A percentile compares a stretch with the other conserved stretches of the same genome.
Conservation (phyloP, 2,113 vertebrate species). For the Podiceps cristatus region DNA sequence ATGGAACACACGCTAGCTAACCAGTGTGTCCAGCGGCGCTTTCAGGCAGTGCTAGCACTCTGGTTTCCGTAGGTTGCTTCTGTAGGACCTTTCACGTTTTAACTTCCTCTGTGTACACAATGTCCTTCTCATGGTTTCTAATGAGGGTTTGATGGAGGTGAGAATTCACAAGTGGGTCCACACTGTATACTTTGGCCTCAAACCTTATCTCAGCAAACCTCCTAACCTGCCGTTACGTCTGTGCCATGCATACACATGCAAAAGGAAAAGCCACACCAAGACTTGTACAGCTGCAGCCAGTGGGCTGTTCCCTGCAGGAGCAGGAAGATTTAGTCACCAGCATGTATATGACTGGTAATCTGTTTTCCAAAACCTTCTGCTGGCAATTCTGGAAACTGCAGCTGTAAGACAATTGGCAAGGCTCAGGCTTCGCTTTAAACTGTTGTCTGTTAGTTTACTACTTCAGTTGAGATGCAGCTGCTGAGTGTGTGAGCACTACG, state of each 20-base stretch:
- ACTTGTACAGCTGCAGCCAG: background rate
- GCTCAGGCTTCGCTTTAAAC: background rate
- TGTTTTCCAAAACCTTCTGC: background rate
- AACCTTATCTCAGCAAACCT: background rate
- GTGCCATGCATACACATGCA: rapidly evolving
- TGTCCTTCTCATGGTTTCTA: background rate
- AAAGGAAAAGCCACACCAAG: background rate
- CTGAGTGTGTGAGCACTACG: background rate
- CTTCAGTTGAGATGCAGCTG: background rate
- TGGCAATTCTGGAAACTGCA: background rate
- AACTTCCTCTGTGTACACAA: background rate
- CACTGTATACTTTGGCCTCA: background rate
- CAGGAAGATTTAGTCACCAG: background rate
- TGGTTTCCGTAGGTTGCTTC: background rate
- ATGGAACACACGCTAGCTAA: background rate
- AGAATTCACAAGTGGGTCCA: background rate
- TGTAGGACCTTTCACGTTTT: background rate
- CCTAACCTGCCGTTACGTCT: background rate
- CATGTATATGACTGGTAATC: background rate
- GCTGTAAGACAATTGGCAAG: background rate
- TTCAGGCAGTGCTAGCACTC: background rate
- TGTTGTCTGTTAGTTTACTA: background rate
- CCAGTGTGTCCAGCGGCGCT: background rate
- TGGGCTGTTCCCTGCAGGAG: background rate
- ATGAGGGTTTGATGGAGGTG: background rate